Evolutionary conservation across 2,888 invertebrate species (phyloP), one percentile per base, ranked within the genome.

Genomic region (Lepidochitona cinerea): DNA sequence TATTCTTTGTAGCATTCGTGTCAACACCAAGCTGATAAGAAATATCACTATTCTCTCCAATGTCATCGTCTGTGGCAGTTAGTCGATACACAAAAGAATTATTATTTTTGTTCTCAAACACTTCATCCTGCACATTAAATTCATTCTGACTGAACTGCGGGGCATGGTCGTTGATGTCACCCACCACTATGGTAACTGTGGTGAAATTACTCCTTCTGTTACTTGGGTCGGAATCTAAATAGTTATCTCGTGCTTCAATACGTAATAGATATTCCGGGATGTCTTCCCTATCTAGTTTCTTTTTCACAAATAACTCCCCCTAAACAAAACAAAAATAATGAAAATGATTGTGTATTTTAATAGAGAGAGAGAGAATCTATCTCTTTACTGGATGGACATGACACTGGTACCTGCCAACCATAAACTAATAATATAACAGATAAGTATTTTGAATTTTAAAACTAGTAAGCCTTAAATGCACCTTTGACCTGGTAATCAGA

Each of bases 131-230:
- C 6, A 69, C 69, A 1, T 75, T 64, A 9, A 79, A 79, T 1
- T 79, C 70, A 37, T 80, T 81, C 0, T 75, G 78, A 26, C 79
- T 81, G 54, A 97, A 97, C 35, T 94, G 94, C 0, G 97, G 97
- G 83, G 95, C 95, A 84, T 97, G 97, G 88, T 97, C 97, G 87
- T 97, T 97, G 23, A 97, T 95, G 88, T 97, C 97, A 0, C 95
- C 92, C 35, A 97, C 90, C 0, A 95, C 94, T 0, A 97, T 95
- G 14, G 79, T 82, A 18, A 85, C 83, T 6, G 81, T 72, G 18
- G 81, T 84, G 74, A 94, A 94, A 70, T 94, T 94, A 29, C 79
- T 75, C 52, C 83, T 72, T 65, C 81, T 81, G 23, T 81, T 77
- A 37, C 82, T 77, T 0, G 82, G 78, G 4, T 77, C 81, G 6